These are phyloP conservation scores for Abramis brama DNA, from an alignment of 2,113 vertebrate genomes.

Conservation along the genomic window DNA sequence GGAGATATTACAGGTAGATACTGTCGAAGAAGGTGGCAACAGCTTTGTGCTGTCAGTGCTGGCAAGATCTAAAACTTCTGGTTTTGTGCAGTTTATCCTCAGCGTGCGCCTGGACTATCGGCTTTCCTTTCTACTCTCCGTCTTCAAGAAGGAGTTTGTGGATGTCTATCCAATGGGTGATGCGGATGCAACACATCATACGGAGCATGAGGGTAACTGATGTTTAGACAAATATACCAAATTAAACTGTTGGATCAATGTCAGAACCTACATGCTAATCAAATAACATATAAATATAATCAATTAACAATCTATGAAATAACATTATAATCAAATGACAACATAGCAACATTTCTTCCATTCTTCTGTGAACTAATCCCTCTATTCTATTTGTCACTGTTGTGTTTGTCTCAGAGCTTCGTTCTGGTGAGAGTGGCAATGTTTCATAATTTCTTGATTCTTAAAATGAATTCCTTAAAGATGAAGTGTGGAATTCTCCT, in stretches of 20 bases:
- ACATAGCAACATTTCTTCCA: background rate
- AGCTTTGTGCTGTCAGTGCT: background rate
- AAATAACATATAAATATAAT: background rate
- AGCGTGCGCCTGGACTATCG: constrained; percentile 96
- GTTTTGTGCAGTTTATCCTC: constrained; percentile 89
- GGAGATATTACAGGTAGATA: constrained; percentile 91
- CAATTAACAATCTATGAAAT: background rate
- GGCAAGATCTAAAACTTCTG: constrained; percentile 12
- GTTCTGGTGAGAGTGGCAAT: constrained; percentile 27
- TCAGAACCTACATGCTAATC: background rate
- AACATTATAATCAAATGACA: background rate
- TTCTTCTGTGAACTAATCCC: background rate
- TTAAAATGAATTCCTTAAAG: background rate
- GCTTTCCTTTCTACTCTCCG: constrained; percentile 93
- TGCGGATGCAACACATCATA: constrained; percentile 87
- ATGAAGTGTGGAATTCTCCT: background rate
- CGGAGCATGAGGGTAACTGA: constrained; percentile 85
- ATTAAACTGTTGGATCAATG: background rate
- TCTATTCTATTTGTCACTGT: background rate
- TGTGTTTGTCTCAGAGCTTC: constrained; percentile 28
- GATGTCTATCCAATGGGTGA: constrained; percentile 95
- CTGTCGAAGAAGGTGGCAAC: background rate
- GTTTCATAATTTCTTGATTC: constrained; percentile 5
- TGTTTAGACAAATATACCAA: background rate
- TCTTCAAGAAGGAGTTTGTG: constrained; percentile 98